A percentile compares a stretch with the other conserved stretches of the same genome.
Conservation (phyloP, 2,113 vertebrate species). For the Crotophaga sulcirostris region DNA sequence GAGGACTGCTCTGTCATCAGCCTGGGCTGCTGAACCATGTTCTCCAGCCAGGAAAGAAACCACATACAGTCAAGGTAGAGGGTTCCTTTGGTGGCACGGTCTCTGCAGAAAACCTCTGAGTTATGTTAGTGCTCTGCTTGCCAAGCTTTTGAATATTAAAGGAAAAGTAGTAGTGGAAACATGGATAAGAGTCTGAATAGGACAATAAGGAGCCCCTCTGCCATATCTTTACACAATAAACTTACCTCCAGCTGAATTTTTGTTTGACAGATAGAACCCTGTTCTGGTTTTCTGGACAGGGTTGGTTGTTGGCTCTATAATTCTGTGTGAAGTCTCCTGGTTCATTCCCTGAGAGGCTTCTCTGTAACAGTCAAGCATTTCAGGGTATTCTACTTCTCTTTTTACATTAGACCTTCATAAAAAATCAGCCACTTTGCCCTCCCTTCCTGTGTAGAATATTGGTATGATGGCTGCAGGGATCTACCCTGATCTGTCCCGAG, state of each 20-base stretch:
- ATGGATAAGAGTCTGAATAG: not conserved
- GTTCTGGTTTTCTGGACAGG: not conserved
- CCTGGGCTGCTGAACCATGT: not conserved
- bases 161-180: not conserved
- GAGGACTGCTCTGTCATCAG: not conserved
- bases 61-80: not conserved
- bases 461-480: not conserved
- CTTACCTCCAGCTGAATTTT: not conserved
- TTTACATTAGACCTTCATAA: not conserved
- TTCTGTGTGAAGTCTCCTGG: not conserved
- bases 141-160: not conserved
- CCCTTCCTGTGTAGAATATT: not conserved
- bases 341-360: not conserved
- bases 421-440: not conserved
- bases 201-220: not conserved
- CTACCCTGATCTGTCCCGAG: not conserved
- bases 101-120: not conserved
- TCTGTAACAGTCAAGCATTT: not conserved
- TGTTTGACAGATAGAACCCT: not conserved
- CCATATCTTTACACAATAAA: not conserved
- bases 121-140: not conserved
- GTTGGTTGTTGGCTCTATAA: not conserved
- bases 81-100: not conserved
- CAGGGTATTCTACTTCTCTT: not conserved
- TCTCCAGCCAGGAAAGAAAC: not conserved